phyloP scores from a whole-genome alignment of 2,113 vertebrate species.

The Anarhynchus alexandrinus region DNA sequence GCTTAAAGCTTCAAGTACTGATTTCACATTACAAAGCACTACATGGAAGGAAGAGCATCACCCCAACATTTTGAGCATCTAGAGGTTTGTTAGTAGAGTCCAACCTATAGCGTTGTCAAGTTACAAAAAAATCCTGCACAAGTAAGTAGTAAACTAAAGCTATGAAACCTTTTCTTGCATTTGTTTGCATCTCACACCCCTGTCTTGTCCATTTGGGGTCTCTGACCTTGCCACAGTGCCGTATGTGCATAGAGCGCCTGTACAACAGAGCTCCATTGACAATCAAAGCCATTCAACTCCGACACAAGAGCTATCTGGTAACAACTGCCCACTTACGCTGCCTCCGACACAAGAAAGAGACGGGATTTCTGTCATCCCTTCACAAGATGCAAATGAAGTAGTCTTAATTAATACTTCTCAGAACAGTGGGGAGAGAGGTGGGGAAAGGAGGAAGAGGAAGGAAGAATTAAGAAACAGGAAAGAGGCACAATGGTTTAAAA shows the following conservation, averaged over 20 bases:
- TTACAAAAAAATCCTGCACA: not conserved
- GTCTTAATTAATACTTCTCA: not conserved
- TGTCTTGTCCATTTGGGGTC: not conserved
- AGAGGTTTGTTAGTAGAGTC: not conserved
- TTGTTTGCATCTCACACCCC: not conserved
- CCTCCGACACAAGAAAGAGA: not conserved
- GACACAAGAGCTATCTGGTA: rapidly evolving
- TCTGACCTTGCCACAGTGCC: not conserved
- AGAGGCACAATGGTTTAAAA: not conserved
- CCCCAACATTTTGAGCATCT: not conserved
- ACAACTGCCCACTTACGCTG: not conserved
- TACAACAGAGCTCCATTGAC: not conserved
- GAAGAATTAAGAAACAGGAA: constrained; percentile 39
- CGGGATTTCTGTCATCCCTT: not conserved
- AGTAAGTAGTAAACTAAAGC: not conserved
- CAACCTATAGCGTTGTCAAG: not conserved
- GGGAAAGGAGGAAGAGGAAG: constrained; percentile 1
- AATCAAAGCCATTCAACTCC: not conserved
- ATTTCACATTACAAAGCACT: not conserved
- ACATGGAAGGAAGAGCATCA: not conserved
- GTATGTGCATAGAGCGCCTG: not conserved
- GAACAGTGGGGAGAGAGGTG: not conserved
- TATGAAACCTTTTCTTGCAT: not conserved
- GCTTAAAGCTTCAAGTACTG: not conserved
- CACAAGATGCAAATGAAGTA: not conserved